These are phyloP conservation scores for Perccottus glenii DNA, from an alignment of 2,113 vertebrate species.

Conservation along the genomic window DNA sequence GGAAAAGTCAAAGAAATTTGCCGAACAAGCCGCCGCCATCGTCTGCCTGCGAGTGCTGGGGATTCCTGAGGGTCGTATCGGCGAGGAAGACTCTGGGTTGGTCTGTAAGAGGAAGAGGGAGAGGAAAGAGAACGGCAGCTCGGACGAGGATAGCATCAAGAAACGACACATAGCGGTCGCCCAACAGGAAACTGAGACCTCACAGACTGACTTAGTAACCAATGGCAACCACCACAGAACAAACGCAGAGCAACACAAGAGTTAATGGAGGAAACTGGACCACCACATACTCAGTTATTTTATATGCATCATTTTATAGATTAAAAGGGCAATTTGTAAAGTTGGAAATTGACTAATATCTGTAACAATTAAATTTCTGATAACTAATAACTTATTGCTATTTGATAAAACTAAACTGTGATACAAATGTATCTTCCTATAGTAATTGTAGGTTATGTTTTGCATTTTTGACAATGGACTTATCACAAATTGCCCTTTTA, in stretches of 20 bases:
- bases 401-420: too few relatives aligned
- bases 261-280: neutral
- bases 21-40: slow-evolving; percentile 92
- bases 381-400: too few relatives aligned
- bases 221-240: neutral
- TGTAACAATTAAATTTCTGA: too few relatives aligned
- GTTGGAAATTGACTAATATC: neutral
- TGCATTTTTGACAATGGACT: too few relatives aligned
- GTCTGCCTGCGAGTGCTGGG: slow-evolving; percentile 88
- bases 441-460: too few relatives aligned
- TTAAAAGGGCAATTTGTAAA: neutral
- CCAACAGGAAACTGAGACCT: slow-evolving; percentile 15
- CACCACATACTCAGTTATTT: neutral
- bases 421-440: too few relatives aligned
- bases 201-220: neutral
- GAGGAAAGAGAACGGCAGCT: slow-evolving; percentile 38
- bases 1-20: slow-evolving; percentile 98
- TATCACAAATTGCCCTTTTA: neutral
- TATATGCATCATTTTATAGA: neutral
- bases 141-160: slow-evolving; percentile 48
- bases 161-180: slow-evolving; percentile 39
- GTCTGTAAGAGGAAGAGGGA: slow-evolving; percentile 91
- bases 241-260: neutral
- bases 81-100: slow-evolving; percentile 79
- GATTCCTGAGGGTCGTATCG: slow-evolving; percentile 86